Base-by-base conservation (phyloP, 1,140 invertebrate genomes). In the Papilio aristodemus region DNA sequence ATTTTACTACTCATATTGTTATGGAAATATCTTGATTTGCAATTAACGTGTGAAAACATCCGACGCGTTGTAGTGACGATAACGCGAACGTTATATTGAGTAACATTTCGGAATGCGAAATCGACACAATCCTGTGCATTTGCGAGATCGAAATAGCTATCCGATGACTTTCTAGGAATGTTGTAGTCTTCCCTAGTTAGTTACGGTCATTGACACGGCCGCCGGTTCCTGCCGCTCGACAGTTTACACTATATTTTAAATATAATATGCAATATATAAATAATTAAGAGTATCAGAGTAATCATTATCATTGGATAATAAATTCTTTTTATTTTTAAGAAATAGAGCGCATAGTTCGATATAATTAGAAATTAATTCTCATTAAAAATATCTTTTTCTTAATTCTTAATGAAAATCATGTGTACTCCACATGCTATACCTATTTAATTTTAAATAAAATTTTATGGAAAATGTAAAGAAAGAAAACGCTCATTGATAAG, bases 91-190 rank as follows among this genome's bases (percentile, higher is more conserved):
- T 27, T 14, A 43, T 54, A 66, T 66, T 50, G 43, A 66, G 63
- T 66, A 46, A 36, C 43, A 41, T 43, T 66, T 46, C 25, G 39
- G 22, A 50, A 66, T 66, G 63, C 63, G 41, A 66, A 66, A 66
- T 66, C 39, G 63, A 66, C 63, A 66, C 63, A 46, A 66, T 66
- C 63, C 63, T 32, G 32, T 64, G 62, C 63, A 66, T 66, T 66
- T 66, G 63, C 63, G 41, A 46, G 63, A 66, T 66, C 63, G 41
- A 66, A 66, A 66, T 66, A 66, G 63, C 39, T 66, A 27, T 50
- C 63, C 63, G 63, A 66, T 66, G 63, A 32, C 63, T 66, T 66
- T 66, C 63, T 66, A 66, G 63, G 63, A 66, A 66, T 66, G 63
- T 66, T 66, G 63, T 66, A 66, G 63, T 66, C 63, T 66, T 66